Conservation (phyloP, 2,113 vertebrate genomes). For the Tricholaema leucomelas region DNA sequence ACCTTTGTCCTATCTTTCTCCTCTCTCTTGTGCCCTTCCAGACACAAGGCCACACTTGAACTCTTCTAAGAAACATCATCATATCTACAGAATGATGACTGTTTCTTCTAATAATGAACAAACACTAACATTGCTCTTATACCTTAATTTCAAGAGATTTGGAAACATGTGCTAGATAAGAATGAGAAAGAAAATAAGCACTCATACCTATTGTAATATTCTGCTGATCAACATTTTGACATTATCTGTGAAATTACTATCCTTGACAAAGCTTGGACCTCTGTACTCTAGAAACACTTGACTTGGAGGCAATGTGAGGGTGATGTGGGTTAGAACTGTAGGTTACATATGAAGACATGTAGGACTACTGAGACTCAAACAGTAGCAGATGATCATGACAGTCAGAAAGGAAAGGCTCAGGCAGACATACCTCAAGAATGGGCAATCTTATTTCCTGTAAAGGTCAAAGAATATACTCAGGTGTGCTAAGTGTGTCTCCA, state of each 20-base stretch:
- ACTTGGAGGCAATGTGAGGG: not conserved
- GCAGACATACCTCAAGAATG: not conserved
- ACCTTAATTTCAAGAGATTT: not conserved
- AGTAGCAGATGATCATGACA: not conserved
- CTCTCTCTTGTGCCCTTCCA: not conserved
- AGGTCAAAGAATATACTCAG: not conserved
- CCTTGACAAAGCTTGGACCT: not conserved
- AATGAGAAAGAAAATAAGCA: not conserved
- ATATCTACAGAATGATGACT: not conserved
- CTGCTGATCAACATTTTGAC: not conserved
- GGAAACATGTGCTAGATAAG: not conserved
- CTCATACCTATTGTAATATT: not conserved
- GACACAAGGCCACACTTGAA: not conserved
- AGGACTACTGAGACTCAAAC: not conserved
- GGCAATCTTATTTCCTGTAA: not conserved
- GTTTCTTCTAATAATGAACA: not conserved
- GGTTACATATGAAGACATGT: not conserved
- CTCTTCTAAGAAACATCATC: not conserved
- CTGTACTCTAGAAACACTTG: not conserved
- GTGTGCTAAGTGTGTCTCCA: not conserved
- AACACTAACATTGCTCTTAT: not conserved
- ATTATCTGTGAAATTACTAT: not conserved
- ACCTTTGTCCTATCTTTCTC: not conserved
- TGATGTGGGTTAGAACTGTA: not conserved
- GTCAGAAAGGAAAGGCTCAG: not conserved